phyloP scores from a whole-genome alignment of 2,113 vertebrate genomes.

The Xiphias gladius region DNA sequence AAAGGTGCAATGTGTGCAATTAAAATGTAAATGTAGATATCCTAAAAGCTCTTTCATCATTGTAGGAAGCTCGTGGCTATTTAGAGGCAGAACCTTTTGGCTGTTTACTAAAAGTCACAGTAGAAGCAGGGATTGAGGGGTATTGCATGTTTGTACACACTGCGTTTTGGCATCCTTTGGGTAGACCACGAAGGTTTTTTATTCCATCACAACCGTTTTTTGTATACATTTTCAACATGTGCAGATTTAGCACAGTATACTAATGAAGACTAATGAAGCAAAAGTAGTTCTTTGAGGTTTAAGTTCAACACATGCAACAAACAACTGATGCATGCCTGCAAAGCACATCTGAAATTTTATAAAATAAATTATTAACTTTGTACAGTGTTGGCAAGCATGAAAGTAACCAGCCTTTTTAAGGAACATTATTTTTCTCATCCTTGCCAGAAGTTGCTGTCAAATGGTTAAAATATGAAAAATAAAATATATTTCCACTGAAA shows the following conservation, averaged over 20 bases:
- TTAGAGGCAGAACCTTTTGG: constrained; percentile 52
- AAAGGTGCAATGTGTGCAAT: constrained; percentile 58
- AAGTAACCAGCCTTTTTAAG: constrained; percentile 1
- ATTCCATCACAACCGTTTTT: constrained; percentile 41
- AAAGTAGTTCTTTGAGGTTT: constrained; percentile 57
- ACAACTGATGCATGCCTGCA: constrained; percentile 6
- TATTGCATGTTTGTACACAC: constrained; percentile 45
- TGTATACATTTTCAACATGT: no score
- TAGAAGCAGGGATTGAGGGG: constrained; percentile 55
- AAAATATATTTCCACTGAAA: neutral
- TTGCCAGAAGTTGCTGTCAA: neutral
- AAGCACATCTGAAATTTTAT: constrained; percentile 13
- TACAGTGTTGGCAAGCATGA: constrained; percentile 13
- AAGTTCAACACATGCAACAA: constrained; percentile 20
- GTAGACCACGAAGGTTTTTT: constrained; percentile 56
- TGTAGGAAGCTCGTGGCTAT: constrained; percentile 53
- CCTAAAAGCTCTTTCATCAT: constrained; percentile 69
- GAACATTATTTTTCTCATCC: neutral
- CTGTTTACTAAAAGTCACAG: constrained; percentile 63
- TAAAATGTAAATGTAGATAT: constrained; percentile 57
- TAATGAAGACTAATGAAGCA: constrained; percentile 61
- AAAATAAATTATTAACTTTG: neutral
- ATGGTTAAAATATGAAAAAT: neutral
- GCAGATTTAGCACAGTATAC: constrained; percentile 37
- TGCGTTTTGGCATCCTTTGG: constrained; percentile 66